Base-by-base conservation (phyloP, 1,140 invertebrate genomes). In the roundworm (Caenorhabditis elegans) region DNA sequence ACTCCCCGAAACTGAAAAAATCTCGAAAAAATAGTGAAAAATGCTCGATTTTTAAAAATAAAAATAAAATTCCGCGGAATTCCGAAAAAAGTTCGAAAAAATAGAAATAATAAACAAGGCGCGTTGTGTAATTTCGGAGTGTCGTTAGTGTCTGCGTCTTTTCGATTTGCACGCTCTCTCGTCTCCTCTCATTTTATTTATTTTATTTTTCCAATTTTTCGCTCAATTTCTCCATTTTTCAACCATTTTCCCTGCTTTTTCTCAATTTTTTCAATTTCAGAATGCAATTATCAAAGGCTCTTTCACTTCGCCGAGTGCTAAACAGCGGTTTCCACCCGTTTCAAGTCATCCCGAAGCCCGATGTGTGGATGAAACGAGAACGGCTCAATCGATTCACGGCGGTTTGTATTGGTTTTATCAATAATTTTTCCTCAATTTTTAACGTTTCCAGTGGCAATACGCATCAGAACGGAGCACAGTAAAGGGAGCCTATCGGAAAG, bases 381-480 rank as follows among this genome's bases (percentile, higher is more conserved):
- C 76, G 86, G 17, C 80, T 88, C 31, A 51, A 81, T 22, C 84
- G 87, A 24, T 87, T 87, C 79, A 86, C 83, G 39, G 87, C 86
- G n/a, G n/a, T n/a, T n/a, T 39, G 87, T 88, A 81, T 80, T 79
- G 65, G 55, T 36, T 46, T 75, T 55, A 10, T 43, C n/a, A 26
- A 47, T 17, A n/a, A 26, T 79, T 51, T 39, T 22, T 47, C 13
- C 49, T 13, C 0, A 26, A 76, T 48, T 28, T 31, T 70, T n/a
- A 31, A 17, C 19, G 19, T 11, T 87, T 87, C 79, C 70, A 88
- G 87, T 88, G 87, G 87, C 88, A 89, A 87, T 88, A 87, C 55
- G 88, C 60, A 70, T 79, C 84, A 22, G 55, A 83, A 24, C 19
- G 84, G 28, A 39, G 55, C 24, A 89, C 83, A 22, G 84, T 88